Base-by-base conservation (phyloP, 2,888 invertebrate species). In the Actias luna region DNA sequence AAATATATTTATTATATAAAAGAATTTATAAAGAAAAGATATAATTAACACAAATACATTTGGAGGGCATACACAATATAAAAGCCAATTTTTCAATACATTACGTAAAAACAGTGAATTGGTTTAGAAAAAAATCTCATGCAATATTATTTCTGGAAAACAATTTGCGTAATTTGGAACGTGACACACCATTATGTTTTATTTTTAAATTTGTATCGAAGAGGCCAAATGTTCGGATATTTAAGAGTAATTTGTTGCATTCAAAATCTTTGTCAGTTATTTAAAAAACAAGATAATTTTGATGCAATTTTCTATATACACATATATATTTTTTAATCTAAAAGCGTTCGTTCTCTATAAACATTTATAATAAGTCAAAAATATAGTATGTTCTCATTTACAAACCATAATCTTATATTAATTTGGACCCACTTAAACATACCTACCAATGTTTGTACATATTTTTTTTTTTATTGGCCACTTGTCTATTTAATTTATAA, bases 121-220 rank as follows among this genome's bases (percentile, higher is more conserved):
- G 25, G 29, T 55, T 55, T 16, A n/a, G n/a, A 55, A 55, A 55
- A 55, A 5, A 55, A 57, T 25, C 10, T 22, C 33, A 25, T 59
- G 39, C 12, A 39, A 33, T 63, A 63, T 59, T 59, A 52, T 55
- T 63, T 39, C 59, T 55, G 59, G 66, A 65, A 69, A 73, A 73
- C 68, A 67, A 65, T 76, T 78, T 74, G 69, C 72, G 72, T 72
- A 72, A 75, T 76, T 66, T 64, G 63, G 71, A 75, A 74, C 77
- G 75, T 75, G 79, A 77, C 73, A 63, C 66, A 67, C 64, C 66
- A 68, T 73, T 68, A 67, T 68, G 64, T 70, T 75, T 73, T 80
- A 78, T 79, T 78, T 79, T 74, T 68, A 72, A 62, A 65, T 63
- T 65, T 66, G 77, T 79, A 77, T 80, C 79, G 77, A 81, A 73